These are phyloP conservation scores for Apocrypta bakeri DNA, from an alignment of 1,140 invertebrate species.

Conservation along the genomic window DNA sequence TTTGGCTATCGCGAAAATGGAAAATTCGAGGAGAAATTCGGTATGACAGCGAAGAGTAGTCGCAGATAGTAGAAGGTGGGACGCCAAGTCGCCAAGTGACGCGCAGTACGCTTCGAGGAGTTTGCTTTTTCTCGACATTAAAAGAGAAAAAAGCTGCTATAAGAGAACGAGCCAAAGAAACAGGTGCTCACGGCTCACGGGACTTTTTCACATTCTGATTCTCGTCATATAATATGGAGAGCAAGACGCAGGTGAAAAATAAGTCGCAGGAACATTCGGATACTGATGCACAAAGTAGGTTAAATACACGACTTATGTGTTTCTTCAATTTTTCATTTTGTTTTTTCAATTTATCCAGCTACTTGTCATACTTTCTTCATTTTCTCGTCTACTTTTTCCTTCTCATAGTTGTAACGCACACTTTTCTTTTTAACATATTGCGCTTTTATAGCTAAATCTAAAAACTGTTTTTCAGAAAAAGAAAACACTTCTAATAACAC, in stretches of 20 bases:
- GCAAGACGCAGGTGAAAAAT: constrained; percentile 44
- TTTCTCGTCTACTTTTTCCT: not conserved
- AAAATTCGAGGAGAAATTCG: constrained; percentile 1
- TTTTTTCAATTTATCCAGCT: no score
- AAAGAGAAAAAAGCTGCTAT: not conserved
- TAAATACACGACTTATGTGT: not conserved
- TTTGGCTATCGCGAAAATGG: constrained; percentile 34
- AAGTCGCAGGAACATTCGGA: constrained; percentile 44
- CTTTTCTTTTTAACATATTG: not conserved
- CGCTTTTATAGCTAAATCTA: no score
- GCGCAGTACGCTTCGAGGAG: constrained; percentile 21
- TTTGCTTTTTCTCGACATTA: constrained; percentile 10
- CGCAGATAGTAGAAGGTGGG: not conserved
- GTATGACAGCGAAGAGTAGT: constrained; percentile 16
- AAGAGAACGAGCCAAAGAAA: constrained; percentile 11
- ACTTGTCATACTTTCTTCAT: no score
- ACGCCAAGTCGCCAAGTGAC: constrained; percentile 27
- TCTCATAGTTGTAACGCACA: not conserved
- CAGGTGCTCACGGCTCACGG: constrained; percentile 35
- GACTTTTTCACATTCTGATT: constrained; percentile 3
- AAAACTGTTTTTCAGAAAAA: constrained; percentile 37
- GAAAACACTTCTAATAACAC: constrained; percentile 39
- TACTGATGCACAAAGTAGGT: constrained; percentile 49
- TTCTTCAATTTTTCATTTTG: not conserved
- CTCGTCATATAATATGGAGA: constrained; percentile 38